Percentiles rank a stretch among this genome's conserved stretches.
Evolutionary conservation across 2,888 invertebrate genomes (phyloP).

Genomic region (Muscina levida): DNA sequence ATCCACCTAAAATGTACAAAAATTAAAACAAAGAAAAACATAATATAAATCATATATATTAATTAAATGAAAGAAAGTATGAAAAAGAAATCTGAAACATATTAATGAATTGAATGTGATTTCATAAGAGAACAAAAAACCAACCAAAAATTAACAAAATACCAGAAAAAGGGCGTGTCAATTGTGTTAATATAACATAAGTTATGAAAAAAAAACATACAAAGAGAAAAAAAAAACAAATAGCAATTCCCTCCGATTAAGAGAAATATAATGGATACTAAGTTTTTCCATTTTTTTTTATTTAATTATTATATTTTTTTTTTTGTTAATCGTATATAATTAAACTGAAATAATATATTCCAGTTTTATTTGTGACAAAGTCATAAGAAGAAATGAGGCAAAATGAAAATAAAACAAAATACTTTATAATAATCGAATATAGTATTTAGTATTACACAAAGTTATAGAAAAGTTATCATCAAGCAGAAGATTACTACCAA

Average conservation of each 20-base stretch:
- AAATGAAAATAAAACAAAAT: conserved; percentile 53
- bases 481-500: conserved; percentile 1
- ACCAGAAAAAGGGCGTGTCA: conserved; percentile 62
- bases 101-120: conserved; percentile 48
- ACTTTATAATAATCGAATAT: no score
- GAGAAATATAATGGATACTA: conserved; percentile 32
- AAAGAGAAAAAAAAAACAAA: conserved; percentile 56
- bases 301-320: conserved; percentile 16
- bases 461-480: no score
- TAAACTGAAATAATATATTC: not conserved
- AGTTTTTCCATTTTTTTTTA: conserved; percentile 14
- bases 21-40: conserved; percentile 45
- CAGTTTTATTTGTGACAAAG: conserved; percentile 63
- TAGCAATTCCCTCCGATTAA: conserved; percentile 65
- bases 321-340: conserved; percentile 37
- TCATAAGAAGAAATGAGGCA: conserved; percentile 67
- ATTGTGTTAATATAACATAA: conserved; percentile 61
- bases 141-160: conserved; percentile 32
- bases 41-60: conserved; percentile 44
- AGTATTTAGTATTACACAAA: no score
- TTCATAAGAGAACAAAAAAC: conserved; percentile 33
- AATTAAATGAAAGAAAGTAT: conserved; percentile 68
- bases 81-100: conserved; percentile 60
- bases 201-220: conserved; percentile 39
- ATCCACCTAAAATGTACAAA: conserved; percentile 65